Percentiles rank a stretch among this genome's conserved stretches.
phyloP scores from a whole-genome alignment of 2,113 vertebrate species.

The Trogon melanurus region DNA sequence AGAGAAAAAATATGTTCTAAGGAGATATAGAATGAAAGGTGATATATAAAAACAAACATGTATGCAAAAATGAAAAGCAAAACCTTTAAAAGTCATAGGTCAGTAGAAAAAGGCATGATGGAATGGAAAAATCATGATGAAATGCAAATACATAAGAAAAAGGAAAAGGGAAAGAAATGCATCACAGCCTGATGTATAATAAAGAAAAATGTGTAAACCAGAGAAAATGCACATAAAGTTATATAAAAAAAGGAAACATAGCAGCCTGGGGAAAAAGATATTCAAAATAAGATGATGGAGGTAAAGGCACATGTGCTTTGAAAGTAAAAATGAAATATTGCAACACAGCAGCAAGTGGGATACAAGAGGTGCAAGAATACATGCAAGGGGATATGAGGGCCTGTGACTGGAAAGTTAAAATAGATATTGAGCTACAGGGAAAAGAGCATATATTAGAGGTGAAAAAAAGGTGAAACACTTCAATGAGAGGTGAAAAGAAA shows the following conservation, averaged over 20 bases:
- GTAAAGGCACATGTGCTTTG: not conserved
- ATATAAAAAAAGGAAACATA: not conserved
- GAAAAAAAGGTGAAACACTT: not conserved
- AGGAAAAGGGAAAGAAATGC: not conserved
- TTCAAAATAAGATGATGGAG: not conserved
- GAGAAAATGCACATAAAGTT: not conserved
- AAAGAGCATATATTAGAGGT: not conserved
- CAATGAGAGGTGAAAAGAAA: not conserved
- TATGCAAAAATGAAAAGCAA: not conserved
- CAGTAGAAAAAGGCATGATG: not conserved
- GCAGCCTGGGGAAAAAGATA: not conserved
- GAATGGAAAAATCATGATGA: not conserved
- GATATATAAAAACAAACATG: accelerated
- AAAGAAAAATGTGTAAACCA: not conserved
- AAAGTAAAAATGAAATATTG: not conserved
- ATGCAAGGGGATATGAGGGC: not conserved
- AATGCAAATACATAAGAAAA: not conserved
- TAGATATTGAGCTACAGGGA: not conserved
- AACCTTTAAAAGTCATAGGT: not conserved
- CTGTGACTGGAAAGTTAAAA: not conserved
- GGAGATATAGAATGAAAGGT: not conserved
- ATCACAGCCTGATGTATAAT: not conserved
- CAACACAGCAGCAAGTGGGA: not conserved
- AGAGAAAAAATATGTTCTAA: not conserved
- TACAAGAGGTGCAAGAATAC: not conserved